Conservation (phyloP, 2,888 invertebrate species). For the Sphaerophoria rueppellii region DNA sequence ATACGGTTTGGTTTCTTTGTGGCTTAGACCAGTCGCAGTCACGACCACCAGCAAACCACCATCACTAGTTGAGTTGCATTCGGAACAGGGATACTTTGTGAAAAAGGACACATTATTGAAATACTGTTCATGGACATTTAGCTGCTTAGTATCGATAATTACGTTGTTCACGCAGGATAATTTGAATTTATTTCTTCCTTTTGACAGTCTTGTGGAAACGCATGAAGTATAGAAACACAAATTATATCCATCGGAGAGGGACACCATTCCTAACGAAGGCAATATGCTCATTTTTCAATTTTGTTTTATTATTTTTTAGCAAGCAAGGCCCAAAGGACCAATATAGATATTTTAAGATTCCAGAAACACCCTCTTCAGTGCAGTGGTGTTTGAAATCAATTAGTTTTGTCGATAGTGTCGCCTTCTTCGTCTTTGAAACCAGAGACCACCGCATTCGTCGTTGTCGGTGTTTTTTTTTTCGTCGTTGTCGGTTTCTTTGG, state of each 20-base stretch:
- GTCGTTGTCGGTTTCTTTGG: conserved; percentile 57
- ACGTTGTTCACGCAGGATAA: conserved; percentile 70
- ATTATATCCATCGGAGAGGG: conserved; percentile 10
- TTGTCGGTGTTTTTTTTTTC: neutral
- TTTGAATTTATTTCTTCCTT: conserved; percentile 45
- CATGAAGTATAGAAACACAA: conserved; percentile 3
- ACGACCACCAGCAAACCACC: conserved; percentile 11
- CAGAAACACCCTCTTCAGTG: conserved; percentile 62
- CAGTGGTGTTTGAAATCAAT: conserved; percentile 81
- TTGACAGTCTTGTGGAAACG: conserved; percentile 49
- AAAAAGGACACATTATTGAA: conserved; percentile 36
- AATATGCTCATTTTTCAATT: conserved; percentile 65
- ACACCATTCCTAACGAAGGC: conserved; percentile 63
- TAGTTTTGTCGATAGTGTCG: conserved; percentile 82
- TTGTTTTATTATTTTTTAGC: conserved; percentile 59
- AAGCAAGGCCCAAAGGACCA: conserved; percentile 73
- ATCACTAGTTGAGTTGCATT: conserved; percentile 47
- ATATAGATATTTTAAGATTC: conserved; percentile 75
- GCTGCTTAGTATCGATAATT: conserved; percentile 69
- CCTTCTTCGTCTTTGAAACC: conserved; percentile 77
- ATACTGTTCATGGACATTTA: conserved; percentile 64
- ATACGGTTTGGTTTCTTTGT: conserved; percentile 60
- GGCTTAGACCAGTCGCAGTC: conserved; percentile 27
- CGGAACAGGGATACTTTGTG: neutral
- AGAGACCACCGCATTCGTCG: conserved; percentile 55